A percentile compares a stretch with the other conserved stretches of the same genome.
phyloP scores from a whole-genome alignment of 2,113 vertebrate species.

The Leptobrachium leishanense region DNA sequence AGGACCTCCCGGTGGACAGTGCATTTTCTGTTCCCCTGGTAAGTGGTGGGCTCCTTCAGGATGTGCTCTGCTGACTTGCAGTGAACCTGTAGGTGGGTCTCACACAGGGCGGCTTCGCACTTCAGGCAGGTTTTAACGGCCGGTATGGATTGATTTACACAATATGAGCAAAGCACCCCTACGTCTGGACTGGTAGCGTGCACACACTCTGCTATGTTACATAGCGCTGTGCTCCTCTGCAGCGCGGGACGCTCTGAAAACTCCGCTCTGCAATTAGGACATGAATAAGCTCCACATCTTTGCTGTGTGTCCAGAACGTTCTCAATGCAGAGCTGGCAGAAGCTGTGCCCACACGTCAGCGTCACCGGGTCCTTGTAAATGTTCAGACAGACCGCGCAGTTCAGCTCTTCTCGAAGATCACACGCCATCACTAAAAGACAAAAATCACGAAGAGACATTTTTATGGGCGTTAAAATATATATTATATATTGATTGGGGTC shows the following conservation, averaged over 20 bases:
- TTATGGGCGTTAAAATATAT: too few relatives aligned
- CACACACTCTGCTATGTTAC: background rate
- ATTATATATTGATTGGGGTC: too few relatives aligned
- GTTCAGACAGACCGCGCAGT: slow-evolving; percentile 21
- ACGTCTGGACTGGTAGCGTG: too few relatives aligned
- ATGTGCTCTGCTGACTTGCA: background rate
- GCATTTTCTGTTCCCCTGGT: background rate
- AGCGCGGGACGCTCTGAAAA: background rate
- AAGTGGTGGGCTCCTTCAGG: background rate
- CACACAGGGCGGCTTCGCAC: background rate
- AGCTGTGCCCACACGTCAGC: slow-evolving; percentile 9
- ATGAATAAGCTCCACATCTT: background rate
- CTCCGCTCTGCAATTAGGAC: background rate
- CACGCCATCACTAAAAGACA: background rate
- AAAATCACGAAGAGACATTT: too few relatives aligned
- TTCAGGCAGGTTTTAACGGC: background rate
- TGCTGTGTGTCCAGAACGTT: background rate
- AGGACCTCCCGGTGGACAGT: background rate
- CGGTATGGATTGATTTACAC: too few relatives aligned
- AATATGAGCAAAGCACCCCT: background rate
- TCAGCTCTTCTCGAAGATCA: slow-evolving; percentile 7
- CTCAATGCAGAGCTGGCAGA: background rate
- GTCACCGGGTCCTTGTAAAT: slow-evolving; percentile 16
- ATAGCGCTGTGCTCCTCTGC: background rate
- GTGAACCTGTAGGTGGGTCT: background rate